Conservation (phyloP, 2,113 vertebrate species). For the Perca fluviatilis region DNA sequence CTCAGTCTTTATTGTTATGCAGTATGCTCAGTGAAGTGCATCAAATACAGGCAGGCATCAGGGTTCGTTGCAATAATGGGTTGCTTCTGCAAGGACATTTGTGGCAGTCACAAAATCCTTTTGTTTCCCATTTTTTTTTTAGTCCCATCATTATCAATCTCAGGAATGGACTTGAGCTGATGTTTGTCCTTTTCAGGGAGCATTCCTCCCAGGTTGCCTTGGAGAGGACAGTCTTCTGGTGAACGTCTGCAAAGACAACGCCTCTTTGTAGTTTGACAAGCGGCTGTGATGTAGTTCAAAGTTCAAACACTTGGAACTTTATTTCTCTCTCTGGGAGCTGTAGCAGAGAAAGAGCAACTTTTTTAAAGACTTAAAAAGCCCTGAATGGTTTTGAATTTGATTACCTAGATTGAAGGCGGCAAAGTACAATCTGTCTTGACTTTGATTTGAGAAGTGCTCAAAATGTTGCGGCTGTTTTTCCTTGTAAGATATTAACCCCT, state of each 20-base stretch:
- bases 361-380: not conserved
- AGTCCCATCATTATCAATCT: not conserved
- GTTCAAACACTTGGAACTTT: not conserved
- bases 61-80: not conserved
- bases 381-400: not conserved
- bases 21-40: not conserved
- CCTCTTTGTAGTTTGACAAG: slow-evolving; percentile 5
- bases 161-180: not conserved
- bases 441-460: not conserved
- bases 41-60: not conserved
- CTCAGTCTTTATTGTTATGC: not conserved
- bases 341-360: not conserved
- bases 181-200: slow-evolving; percentile 26
- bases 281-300: slow-evolving; percentile 1
- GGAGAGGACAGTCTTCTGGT: not conserved
- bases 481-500: not conserved
- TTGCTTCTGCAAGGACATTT: not conserved
- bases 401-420: not conserved
- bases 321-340: not conserved
- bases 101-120: not conserved
- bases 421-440: not conserved
- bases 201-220: slow-evolving; percentile 1
- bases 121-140: not conserved
- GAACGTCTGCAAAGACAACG: not conserved
- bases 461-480: not conserved